These are phyloP conservation scores for Leucophora obtusa DNA, from an alignment of 2,888 invertebrate genomes.

Conservation along the genomic window DNA sequence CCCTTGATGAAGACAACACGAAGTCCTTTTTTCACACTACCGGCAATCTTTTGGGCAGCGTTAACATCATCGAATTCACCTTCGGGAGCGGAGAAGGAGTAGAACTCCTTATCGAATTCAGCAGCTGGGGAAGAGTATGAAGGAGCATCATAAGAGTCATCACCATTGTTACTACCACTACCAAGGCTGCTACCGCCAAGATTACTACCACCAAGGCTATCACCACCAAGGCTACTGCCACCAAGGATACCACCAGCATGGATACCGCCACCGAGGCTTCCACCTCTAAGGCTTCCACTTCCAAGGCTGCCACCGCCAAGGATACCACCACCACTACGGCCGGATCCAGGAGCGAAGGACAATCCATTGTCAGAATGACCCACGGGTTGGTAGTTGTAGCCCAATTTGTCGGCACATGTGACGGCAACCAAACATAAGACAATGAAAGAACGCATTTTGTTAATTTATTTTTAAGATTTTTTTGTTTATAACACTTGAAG, in stretches of 20 bases:
- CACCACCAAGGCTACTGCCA: background rate
- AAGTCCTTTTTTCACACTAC: constrained; percentile 60
- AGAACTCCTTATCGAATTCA: constrained; percentile 64
- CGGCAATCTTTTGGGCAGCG: constrained; percentile 36
- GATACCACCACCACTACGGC: background rate
- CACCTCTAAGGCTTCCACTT: constrained; percentile 1
- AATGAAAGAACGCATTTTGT: constrained; percentile 72
- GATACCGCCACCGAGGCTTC: constrained; percentile 1
- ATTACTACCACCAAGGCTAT: constrained; percentile 16
- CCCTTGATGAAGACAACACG: constrained; percentile 66
- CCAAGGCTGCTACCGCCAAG: background rate
- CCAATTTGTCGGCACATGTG: constrained; percentile 71
- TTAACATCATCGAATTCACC: constrained; percentile 50
- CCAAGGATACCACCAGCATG: background rate
- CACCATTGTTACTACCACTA: constrained; percentile 38
- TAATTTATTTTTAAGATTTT: background rate
- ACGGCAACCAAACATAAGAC: constrained; percentile 71
- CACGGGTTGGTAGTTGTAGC: constrained; percentile 72
- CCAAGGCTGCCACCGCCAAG: constrained; percentile 7
- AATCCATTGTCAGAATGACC: constrained; percentile 35
- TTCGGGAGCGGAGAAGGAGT: constrained; percentile 62
- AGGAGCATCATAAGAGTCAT: constrained; percentile 19
- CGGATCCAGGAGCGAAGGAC: constrained; percentile 27
- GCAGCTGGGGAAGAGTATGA: constrained; percentile 51
- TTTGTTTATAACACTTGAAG: constrained; percentile 46